These are phyloP conservation scores for Tamias sibiricus DNA, from an alignment of 2,113 vertebrate species.

Conservation along the genomic window DNA sequence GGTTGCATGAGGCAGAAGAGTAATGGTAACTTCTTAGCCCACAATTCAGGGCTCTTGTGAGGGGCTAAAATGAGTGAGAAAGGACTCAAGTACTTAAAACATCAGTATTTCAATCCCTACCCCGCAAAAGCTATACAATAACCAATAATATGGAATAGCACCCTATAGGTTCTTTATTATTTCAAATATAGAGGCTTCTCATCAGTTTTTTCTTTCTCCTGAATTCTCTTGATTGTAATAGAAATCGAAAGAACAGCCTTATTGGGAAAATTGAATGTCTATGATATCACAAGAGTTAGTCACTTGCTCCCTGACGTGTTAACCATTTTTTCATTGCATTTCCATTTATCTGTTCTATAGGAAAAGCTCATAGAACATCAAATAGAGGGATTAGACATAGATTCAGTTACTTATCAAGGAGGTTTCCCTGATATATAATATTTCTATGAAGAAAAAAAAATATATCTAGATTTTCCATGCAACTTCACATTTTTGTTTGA, in stretches of 20 bases:
- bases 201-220: neutral
- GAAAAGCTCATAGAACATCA: neutral
- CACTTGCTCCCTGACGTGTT: neutral
- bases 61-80: neutral
- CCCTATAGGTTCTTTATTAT: neutral
- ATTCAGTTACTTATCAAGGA: neutral
- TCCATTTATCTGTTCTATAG: neutral
- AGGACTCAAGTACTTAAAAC: neutral
- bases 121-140: neutral
- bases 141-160: neutral
- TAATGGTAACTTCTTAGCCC: neutral
- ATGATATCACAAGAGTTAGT: neutral
- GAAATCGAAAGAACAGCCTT: neutral
- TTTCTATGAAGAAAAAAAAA: neutral
- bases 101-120: neutral
- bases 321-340: neutral
- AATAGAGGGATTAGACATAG: slow-evolving; percentile 13
- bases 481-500: neutral
- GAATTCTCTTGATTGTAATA: neutral
- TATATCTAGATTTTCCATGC: neutral
- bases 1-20: neutral
- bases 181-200: neutral
- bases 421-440: neutral
- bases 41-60: neutral
- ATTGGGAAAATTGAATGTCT: slow-evolving; percentile 26